Conservation (phyloP, 1,140 invertebrate genomes). For the Stegodyphus mimosarum region DNA sequence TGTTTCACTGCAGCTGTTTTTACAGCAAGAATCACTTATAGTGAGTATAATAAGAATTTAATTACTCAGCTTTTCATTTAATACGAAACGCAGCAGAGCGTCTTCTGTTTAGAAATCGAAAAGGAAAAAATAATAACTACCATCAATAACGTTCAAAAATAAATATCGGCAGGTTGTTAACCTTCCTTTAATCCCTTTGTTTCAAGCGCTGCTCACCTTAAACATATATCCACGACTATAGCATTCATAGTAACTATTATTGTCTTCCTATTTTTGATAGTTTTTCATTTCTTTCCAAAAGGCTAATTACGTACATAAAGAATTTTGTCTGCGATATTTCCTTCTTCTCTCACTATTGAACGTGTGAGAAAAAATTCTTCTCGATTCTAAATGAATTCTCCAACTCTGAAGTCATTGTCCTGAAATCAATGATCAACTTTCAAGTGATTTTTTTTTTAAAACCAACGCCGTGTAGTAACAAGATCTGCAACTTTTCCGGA, state of each 20-base stretch:
- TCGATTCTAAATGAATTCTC: not conserved
- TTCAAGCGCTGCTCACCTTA: not conserved
- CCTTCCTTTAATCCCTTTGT: not conserved
- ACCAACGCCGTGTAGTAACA: too few relatives aligned
- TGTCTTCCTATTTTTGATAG: not conserved
- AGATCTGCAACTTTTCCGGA: too few relatives aligned
- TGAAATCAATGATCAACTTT: slow-evolving; percentile 3
- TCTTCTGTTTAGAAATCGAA: too few relatives aligned
- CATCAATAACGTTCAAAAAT: not conserved
- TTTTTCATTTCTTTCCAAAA: not conserved
- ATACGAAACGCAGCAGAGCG: too few relatives aligned
- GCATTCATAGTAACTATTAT: not conserved
- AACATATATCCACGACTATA: not conserved
- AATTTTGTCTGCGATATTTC: not conserved
- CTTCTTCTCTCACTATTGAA: not conserved
- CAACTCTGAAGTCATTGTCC: slow-evolving; percentile 35
- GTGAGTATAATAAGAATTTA: too few relatives aligned
- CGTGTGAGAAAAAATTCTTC: slow-evolving; percentile 31
- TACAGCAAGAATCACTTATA: too few relatives aligned
- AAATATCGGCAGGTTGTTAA: not conserved
- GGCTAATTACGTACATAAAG: not conserved
- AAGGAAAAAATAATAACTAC: not conserved
- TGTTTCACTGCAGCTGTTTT: too few relatives aligned
- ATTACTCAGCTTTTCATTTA: too few relatives aligned
- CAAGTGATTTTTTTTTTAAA: too few relatives aligned